Evolutionary conservation across 2,113 vertebrate species (phyloP).

Genomic region (Rhineura floridana): DNA sequence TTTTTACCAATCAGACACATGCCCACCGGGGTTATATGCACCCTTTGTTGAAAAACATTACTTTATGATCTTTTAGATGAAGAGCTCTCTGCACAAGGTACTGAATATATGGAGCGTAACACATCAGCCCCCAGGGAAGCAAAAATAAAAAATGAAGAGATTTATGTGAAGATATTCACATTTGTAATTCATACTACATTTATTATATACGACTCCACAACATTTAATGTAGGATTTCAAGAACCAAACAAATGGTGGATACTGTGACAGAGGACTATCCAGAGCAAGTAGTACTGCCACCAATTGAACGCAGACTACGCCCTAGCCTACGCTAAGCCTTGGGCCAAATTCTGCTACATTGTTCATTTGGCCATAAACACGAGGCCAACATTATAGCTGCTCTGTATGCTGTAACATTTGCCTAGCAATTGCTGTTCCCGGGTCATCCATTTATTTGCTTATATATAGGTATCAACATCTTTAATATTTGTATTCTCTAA

Average conservation of each 20-base stretch:
- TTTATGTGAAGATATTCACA: constrained; percentile 48
- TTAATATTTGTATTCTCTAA: neutral
- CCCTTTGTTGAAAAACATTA: constrained; percentile 14
- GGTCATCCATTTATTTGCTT: neutral
- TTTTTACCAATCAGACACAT: constrained; percentile 4
- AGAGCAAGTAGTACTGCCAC: neutral
- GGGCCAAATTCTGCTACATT: neutral
- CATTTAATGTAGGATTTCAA: neutral
- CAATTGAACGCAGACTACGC: neutral
- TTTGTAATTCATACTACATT: constrained; percentile 42
- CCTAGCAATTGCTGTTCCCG: neutral
- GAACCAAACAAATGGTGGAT: constrained; percentile 5
- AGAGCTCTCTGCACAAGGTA: constrained; percentile 7
- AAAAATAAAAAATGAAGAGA: constrained; percentile 43
- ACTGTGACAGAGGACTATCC: neutral
- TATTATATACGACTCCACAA: constrained; percentile 38
- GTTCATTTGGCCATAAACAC: neutral
- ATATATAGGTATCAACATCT: no score
- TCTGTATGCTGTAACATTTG: neutral
- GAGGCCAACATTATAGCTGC: neutral
- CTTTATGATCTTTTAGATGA: constrained; percentile 26
- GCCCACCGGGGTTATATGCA: neutral
- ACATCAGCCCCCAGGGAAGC: constrained; percentile 48
- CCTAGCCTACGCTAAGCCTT: neutral
- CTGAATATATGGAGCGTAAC: constrained; percentile 29